These are phyloP conservation scores for Acronicta psi DNA, from an alignment of 2,888 invertebrate species.

Conservation along the genomic window DNA sequence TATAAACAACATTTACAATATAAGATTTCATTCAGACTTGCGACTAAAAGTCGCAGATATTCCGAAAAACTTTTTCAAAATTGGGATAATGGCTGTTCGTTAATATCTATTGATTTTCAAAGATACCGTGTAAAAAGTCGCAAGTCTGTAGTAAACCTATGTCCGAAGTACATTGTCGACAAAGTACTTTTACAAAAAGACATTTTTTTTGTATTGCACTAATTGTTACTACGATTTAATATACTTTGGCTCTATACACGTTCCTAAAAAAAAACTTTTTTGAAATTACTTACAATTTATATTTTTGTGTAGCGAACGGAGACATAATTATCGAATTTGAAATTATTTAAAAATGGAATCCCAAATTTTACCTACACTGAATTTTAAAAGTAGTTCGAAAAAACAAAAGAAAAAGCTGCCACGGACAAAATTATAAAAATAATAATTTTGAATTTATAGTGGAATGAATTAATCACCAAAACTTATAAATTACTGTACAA, in stretches of 20 bases:
- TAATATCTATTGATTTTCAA: too few relatives aligned
- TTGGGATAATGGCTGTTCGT: too few relatives aligned
- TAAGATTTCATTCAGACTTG: conserved; percentile 22
- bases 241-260: conserved; percentile 50
- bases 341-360: too few relatives aligned
- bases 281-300: background rate
- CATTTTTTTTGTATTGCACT: conserved; percentile 56
- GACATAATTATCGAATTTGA: too few relatives aligned
- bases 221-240: conserved; percentile 35
- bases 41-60: conserved; percentile 16
- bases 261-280: conserved; percentile 2
- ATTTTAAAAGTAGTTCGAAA: too few relatives aligned
- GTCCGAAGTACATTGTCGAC: background rate
- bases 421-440: conserved; percentile 12
- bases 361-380: too few relatives aligned
- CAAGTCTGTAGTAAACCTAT: conserved; percentile 23
- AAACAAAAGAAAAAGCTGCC: too few relatives aligned
- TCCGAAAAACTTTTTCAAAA: too few relatives aligned
- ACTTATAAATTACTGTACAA: conserved; percentile 48
- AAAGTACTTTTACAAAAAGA: conserved; percentile 10
- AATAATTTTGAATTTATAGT: conserved; percentile 38
- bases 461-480: conserved; percentile 57
- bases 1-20: conserved; percentile 56
- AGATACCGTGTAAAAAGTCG: conserved; percentile 10
- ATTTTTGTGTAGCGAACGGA: too few relatives aligned